Evolutionary conservation across 30 jellyfish, hydroid and myxozoan genomes (phyloP), one percentile per base, ranked within the genome.

Genomic region (Hydractinia echinata): DNA sequence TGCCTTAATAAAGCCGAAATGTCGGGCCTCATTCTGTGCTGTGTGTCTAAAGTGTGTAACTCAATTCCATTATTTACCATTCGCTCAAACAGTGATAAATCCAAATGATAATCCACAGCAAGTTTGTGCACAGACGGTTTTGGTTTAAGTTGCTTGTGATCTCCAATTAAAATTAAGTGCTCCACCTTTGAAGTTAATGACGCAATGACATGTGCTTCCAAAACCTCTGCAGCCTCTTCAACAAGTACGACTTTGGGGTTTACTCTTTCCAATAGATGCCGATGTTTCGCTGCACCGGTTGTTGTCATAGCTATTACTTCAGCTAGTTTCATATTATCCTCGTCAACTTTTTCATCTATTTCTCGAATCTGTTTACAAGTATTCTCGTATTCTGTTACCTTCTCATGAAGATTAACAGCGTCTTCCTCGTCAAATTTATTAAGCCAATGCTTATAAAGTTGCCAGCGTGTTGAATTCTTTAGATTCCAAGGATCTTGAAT

Each of bases 221-320:
- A 76, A 52, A 91, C 94, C 64, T 91, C 97, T 11, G 97, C 97
- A 14, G 97, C 97, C 80, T 91, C 97, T 71, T 91, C 97, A 1
- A 86, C 79, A 51, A 91, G 72, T n/a, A 86, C 81, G 50, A 85
- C 70, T 39, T 80, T 68, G 50, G 96, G 95, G 49, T 78, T 55
- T 8, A 91, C 54, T 5, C 83, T 81, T 44, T 51, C 50, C 54
- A 91, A 82, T 6, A 66, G 49, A 10, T 67, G 56, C 48, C 74
- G 79, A 20, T 82, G 72, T 21, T 76, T 82, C 9, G 97, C 97
- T 14, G 95, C 97, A 54, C 94, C 77, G 0, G 96, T 82, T 6
- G 94, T 86, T 30, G 97, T 91, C 96, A 91, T 82, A 58, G 91
- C 96, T 72, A 91, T 86, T 4, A 90, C 86, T 58, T 69, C 77